Percentiles rank a stretch among this genome's conserved stretches.
Conservation (phyloP, 2,113 vertebrate species). For the Siphamia tubifer region DNA sequence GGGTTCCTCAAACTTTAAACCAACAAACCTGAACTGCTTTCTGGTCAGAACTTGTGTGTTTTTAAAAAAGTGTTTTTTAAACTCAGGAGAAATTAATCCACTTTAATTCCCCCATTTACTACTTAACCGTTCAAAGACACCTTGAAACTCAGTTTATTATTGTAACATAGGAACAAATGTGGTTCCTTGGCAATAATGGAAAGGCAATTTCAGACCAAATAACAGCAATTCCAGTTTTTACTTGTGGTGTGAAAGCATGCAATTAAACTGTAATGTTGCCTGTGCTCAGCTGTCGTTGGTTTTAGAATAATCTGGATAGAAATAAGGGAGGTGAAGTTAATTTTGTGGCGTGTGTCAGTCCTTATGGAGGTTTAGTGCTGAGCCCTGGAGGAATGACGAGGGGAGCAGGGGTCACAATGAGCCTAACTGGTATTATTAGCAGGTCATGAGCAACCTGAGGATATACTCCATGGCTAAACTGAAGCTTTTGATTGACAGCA, state of each 20-base stretch:
- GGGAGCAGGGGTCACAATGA: conserved; percentile 33
- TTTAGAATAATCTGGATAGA: conserved; percentile 25
- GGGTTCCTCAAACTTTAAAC: conserved; percentile 83
- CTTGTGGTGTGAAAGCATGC: conserved; percentile 11
- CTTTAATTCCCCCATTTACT: conserved; percentile 58
- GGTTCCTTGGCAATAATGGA: conserved; percentile 28
- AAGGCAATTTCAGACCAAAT: conserved; percentile 37
- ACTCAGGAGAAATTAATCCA: conserved; percentile 66
- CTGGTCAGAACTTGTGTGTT: conserved; percentile 82
- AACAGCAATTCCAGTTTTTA: conserved; percentile 25
- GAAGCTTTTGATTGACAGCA: conserved; percentile 34
- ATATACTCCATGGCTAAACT: conserved; percentile 11
- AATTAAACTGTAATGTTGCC: not conserved
- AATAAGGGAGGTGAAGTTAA: conserved; percentile 18
- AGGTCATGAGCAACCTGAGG: conserved; percentile 48
- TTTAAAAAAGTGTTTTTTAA: conserved; percentile 71
- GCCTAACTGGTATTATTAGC: conserved; percentile 63
- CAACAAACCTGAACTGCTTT: conserved; percentile 84
- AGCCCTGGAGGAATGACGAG: conserved; percentile 27
- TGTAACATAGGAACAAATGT: conserved; percentile 34
- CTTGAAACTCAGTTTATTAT: conserved; percentile 28
- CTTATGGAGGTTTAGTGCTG: conserved; percentile 17
- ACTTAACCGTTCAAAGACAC: conserved; percentile 30
- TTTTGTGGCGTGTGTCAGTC: conserved; percentile 16
- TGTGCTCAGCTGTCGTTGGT: not conserved